phyloP scores from a whole-genome alignment of 2,888 invertebrate species.

The Oscheius sp. region DNA sequence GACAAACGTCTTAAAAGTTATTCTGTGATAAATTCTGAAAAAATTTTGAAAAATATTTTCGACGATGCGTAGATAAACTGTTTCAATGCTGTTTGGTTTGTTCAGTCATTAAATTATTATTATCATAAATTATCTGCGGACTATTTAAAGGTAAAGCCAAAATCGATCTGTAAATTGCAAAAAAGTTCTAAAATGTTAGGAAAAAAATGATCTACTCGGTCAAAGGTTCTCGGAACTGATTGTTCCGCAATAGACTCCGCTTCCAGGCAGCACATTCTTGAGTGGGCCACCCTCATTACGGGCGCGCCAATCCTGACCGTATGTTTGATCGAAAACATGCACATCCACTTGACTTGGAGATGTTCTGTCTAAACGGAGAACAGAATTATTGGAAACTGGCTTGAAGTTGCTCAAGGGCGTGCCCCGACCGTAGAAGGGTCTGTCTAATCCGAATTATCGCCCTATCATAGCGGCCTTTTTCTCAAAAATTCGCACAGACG shows the following conservation, averaged over 20 bases:
- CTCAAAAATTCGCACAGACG: not conserved
- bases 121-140: no score
- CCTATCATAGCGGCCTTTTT: not conserved
- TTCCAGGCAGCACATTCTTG: not conserved
- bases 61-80: no score
- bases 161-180: not conserved
- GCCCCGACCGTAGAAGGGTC: slow-evolving; percentile 14
- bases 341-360: slow-evolving; percentile 27
- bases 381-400: slow-evolving; percentile 25
- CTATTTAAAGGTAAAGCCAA: no score
- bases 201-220: no score
- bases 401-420: slow-evolving; percentile 11
- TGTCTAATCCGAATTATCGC: not conserved
- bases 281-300: slow-evolving; percentile 29
- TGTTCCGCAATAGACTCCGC: not conserved
- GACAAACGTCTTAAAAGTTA: no score
- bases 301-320: slow-evolving; percentile 27
- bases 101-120: no score
- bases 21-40: no score
- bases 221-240: no score
- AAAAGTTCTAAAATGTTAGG: not conserved
- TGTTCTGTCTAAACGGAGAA: slow-evolving; percentile 29
- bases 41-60: no score
- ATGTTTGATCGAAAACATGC: slow-evolving; percentile 29
- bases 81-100: no score